These are phyloP conservation scores for Pinna nobilis DNA, from an alignment of 1,140 invertebrate species.

Conservation along the genomic window DNA sequence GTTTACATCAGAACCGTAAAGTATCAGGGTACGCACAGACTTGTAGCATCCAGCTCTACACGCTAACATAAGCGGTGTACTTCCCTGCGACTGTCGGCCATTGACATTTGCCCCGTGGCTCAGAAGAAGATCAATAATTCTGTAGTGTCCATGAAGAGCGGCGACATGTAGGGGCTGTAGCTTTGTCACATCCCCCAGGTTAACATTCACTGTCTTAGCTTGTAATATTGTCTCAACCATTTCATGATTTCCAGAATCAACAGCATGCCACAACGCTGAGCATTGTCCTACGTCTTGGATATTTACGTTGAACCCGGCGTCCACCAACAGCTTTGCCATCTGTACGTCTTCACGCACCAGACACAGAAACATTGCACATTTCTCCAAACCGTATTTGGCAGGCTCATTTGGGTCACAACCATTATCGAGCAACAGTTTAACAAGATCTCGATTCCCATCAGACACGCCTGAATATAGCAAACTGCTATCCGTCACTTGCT, in stretches of 20 bases:
- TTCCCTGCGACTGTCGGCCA: background rate
- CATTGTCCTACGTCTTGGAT: slow-evolving; percentile 5
- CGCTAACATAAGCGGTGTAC: slow-evolving; percentile 11
- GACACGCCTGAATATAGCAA: no score
- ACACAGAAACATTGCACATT: slow-evolving; percentile 2
- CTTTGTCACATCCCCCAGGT: slow-evolving; percentile 4
- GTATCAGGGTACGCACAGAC: background rate
- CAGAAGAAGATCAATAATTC: background rate
- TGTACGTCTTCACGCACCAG: slow-evolving; percentile 7
- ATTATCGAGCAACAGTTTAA: no score
- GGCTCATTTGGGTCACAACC: no score
- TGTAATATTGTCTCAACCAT: background rate
- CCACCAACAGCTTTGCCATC: background rate
- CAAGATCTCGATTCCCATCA: no score
- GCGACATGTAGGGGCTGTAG: slow-evolving; percentile 11
- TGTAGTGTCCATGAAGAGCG: slow-evolving; percentile 6
- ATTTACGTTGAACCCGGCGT: slow-evolving; percentile 13
- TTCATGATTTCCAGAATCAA: slow-evolving; percentile 16
- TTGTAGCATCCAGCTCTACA: background rate
- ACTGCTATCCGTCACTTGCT: no score
- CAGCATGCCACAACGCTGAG: slow-evolving; percentile 15
- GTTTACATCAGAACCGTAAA: background rate
- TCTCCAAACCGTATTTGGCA: background rate
- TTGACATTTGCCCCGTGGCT: background rate
- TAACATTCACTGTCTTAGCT: background rate